phyloP scores from a whole-genome alignment of 2,888 invertebrate genomes.

The Dolichopus griseipennis region DNA sequence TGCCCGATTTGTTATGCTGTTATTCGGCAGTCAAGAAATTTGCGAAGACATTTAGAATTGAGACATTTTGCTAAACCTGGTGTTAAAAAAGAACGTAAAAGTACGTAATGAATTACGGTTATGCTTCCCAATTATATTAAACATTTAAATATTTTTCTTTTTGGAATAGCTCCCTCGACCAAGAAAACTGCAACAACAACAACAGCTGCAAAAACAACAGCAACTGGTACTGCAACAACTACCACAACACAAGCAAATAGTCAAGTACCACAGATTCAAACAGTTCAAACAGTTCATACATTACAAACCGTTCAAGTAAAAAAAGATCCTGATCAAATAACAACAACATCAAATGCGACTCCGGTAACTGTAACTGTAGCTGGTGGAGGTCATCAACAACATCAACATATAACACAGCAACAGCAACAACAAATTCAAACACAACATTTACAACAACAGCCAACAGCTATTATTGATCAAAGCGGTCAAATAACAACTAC shows the following conservation, averaged over 20 bases:
- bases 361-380: conserved; percentile 26
- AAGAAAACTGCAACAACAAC: conserved; percentile 22
- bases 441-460: conserved; percentile 34
- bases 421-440: conserved; percentile 29
- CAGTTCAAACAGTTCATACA: conserved; percentile 41
- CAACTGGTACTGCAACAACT: conserved; percentile 8
- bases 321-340: conserved; percentile 41
- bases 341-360: conserved; percentile 20
- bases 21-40: conserved; percentile 51
- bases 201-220: not conserved
- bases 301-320: conserved; percentile 42
- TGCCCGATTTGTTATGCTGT: conserved; percentile 54
- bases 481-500: conserved; percentile 40
- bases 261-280: conserved; percentile 38
- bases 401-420: conserved; percentile 26
- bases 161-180: conserved; percentile 26
- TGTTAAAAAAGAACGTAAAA: conserved; percentile 43
- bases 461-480: conserved; percentile 38
- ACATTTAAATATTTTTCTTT: conserved; percentile 12
- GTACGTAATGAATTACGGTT: conserved; percentile 31
- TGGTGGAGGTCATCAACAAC: conserved; percentile 22
- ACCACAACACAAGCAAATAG: conserved; percentile 18
- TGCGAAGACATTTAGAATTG: conserved; percentile 49
- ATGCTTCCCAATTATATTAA: conserved; percentile 12
- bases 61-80: conserved; percentile 44